These are phyloP conservation scores for Diorhabda elongata DNA, from an alignment of 1,140 invertebrate species.

Conservation along the genomic window DNA sequence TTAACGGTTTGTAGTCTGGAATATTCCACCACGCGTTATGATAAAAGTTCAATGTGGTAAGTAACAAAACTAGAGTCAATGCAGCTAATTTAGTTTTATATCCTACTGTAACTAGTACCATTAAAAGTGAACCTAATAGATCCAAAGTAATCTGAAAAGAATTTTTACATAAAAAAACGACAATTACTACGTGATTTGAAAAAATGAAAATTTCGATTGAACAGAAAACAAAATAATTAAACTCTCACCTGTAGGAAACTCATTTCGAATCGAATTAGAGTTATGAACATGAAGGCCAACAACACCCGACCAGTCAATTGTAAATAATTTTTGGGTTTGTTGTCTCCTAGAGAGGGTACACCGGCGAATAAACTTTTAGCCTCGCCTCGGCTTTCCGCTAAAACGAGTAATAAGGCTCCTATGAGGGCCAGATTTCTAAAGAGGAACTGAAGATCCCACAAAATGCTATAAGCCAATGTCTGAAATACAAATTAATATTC, in stretches of 20 bases:
- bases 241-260: slow-evolving; percentile 76
- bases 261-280: slow-evolving; percentile 89
- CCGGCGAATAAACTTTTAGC: slow-evolving; percentile 94
- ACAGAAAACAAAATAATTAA: not conserved
- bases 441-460: slow-evolving; percentile 97
- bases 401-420: slow-evolving; percentile 88
- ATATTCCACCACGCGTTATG: slow-evolving; percentile 98
- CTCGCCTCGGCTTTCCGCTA: slow-evolving; percentile 92
- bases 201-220: too few species aligned
- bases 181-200: too few species aligned
- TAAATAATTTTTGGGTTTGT: slow-evolving; percentile 96
- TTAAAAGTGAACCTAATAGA: slow-evolving; percentile 87
- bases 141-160: slow-evolving; percentile 75
- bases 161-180: too few species aligned
- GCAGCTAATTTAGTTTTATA: slow-evolving; percentile 99
- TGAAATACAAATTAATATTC: slow-evolving; percentile 52
- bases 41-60: slow-evolving; percentile 90
- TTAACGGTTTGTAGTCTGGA: slow-evolving; percentile 87
- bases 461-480: slow-evolving; percentile 95
- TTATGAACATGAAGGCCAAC: slow-evolving; percentile 98
- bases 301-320: slow-evolving; percentile 93
- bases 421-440: slow-evolving; percentile 93
- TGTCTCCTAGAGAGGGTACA: slow-evolving; percentile 93
- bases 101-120: slow-evolving; percentile 94
- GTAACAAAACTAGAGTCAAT: slow-evolving; percentile 85